These are phyloP conservation scores for Scotopteryx bipunctaria DNA, from an alignment of 2,888 invertebrate genomes.

Conservation along the genomic window DNA sequence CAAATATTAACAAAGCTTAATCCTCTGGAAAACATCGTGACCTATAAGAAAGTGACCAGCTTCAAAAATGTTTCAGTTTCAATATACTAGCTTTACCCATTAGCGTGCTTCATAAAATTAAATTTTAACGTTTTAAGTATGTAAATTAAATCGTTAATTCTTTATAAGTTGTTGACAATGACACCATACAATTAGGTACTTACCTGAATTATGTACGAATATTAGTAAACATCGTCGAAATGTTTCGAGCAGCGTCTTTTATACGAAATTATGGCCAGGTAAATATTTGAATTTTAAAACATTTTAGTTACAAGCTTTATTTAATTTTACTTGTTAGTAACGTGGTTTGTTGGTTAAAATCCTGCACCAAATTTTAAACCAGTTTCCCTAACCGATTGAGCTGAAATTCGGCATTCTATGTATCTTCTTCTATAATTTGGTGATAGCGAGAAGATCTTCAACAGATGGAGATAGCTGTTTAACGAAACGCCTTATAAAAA, in stretches of 20 bases:
- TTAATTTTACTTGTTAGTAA: too few species aligned
- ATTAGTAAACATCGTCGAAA: constrained; percentile 42
- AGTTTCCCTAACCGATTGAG: too few species aligned
- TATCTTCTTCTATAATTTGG: too few species aligned
- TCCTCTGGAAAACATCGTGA: constrained; percentile 54
- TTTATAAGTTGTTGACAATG: neutral
- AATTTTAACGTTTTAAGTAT: neutral
- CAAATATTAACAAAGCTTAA: constrained; percentile 62
- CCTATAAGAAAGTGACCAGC: constrained; percentile 59
- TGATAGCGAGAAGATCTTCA: too few species aligned
- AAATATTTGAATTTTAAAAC: constrained; percentile 34
- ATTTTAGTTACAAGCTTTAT: too few species aligned
- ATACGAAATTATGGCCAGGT: constrained; percentile 73
- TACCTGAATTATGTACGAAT: neutral
- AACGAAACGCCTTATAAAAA: too few species aligned
- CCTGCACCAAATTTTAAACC: too few species aligned
- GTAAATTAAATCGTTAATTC: neutral
- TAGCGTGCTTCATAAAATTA: neutral
- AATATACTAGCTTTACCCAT: neutral
- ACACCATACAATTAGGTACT: neutral
- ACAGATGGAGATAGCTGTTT: too few species aligned
- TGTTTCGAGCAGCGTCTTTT: constrained; percentile 76
- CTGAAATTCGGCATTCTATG: too few species aligned
- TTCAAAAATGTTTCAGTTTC: constrained; percentile 40
- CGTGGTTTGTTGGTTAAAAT: too few species aligned